A percentile compares a stretch with the other conserved stretches of the same genome.
These are phyloP conservation scores for Teleiodes luculella DNA, from an alignment of 2,888 invertebrate species.

Conservation along the genomic window DNA sequence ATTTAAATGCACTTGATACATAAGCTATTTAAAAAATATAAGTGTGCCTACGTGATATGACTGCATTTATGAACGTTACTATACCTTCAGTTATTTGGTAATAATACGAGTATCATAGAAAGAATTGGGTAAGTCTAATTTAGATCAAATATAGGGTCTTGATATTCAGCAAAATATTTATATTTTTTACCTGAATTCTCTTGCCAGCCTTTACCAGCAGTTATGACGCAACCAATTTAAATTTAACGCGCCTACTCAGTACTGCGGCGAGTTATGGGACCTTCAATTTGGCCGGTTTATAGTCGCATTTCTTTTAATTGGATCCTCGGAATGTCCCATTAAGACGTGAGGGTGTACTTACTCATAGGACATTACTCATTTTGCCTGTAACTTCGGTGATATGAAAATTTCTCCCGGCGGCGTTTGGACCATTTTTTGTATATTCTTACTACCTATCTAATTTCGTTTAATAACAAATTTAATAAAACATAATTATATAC, in stretches of 20 bases:
- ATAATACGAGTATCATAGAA: no score
- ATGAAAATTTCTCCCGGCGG: not conserved
- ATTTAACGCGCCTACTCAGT: not conserved
- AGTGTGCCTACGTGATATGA: no score
- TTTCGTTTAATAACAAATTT: no score
- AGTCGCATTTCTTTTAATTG: slow-evolving; percentile 10
- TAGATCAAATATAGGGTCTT: no score
- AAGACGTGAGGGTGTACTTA: not conserved
- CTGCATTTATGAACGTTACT: no score
- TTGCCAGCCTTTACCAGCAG: not conserved
- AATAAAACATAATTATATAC: no score
- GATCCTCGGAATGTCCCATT: slow-evolving; percentile 1
- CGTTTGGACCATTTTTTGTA: not conserved
- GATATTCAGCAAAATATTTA: no score
- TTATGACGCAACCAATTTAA: slow-evolving; percentile 8
- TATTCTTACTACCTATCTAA: no score
- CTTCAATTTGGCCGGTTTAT: slow-evolving; percentile 8
- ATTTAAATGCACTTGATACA: no score
- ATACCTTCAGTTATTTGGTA: no score
- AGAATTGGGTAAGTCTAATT: no score
- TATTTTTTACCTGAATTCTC: not conserved
- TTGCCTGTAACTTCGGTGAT: not conserved
- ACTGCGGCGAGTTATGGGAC: not conserved
- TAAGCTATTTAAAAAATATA: no score
- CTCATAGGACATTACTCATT: not conserved